phyloP scores from a whole-genome alignment of 2,113 vertebrate species.

The Brienomyrus longianalis region DNA sequence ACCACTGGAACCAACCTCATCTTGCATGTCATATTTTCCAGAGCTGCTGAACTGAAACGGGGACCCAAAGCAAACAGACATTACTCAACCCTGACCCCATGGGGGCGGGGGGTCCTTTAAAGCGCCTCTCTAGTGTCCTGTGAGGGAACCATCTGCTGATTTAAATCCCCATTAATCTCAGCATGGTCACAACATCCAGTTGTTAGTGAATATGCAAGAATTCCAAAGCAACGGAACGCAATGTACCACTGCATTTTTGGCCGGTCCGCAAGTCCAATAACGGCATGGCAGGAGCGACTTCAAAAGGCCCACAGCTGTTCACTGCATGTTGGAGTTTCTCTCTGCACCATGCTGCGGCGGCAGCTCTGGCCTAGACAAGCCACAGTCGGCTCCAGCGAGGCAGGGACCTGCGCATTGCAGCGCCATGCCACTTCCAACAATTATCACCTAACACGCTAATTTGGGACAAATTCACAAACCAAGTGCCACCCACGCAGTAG shows the following conservation, averaged over 20 bases:
- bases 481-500: neutral
- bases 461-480: neutral
- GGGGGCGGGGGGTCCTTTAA: neutral
- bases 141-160: neutral
- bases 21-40: neutral
- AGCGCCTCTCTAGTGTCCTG: neutral
- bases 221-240: neutral
- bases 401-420: neutral
- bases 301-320: neutral
- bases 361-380: neutral
- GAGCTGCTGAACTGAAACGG: neutral
- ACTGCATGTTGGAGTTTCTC: neutral
- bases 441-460: neutral
- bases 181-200: constrained; percentile 2
- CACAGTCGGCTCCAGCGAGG: neutral
- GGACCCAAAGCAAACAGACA: neutral
- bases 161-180: constrained; percentile 9
- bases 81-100: neutral
- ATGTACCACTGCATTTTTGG: neutral
- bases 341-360: neutral
- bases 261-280: neutral
- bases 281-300: neutral
- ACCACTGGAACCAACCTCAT: neutral
- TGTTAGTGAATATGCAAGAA: neutral
- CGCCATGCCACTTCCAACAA: neutral